Base-by-base conservation (phyloP, 2,113 vertebrate genomes). In the Tinamus guttatus region DNA sequence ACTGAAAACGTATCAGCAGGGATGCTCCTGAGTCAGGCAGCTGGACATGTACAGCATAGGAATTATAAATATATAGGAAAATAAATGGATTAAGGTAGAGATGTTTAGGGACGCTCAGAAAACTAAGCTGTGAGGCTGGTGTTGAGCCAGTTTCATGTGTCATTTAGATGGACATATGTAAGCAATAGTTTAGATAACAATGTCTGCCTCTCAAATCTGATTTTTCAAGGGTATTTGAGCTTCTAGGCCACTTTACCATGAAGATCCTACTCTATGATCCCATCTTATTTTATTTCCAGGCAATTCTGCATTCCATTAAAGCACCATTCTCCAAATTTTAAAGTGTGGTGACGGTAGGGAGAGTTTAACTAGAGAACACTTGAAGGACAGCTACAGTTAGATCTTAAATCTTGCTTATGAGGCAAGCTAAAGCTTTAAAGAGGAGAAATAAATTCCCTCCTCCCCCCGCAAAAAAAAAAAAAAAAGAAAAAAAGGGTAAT, bases 371-470 rank as follows among this genome's bases (percentile, higher is more conserved):
- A 60, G 52, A 92, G 92, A 94, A 25, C 83, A 96, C 58, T 16
- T 91, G 95, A 97, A 95, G 88, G 92, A 93, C 87, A 92, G 62
- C 45, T 81, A 84, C 28, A 27, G 75, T 93, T 93, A 90, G 49
- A 32, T 62, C 74, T 93, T 96, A 95, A 94, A 95, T 91, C 88
- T 89, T 89, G 62, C 62, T 73, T 96, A 95, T 86, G 82, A 89
- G 54, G 84, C 40, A 90, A 92, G 86, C 90, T 79, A 94, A 95
- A 91, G 75, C 74, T 82, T 90, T 92, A 94, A 93, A 95, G 68
- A 95, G 83, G 22, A 91, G 32, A 85, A 96, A 95, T 94, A 96
- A 96, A 95, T 92, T n/a, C n/a, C n/a, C n/a, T n/a, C n/a, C n/a
- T n/a, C 32, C 8, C 52, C 52, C 52, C 9, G 13, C 7, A 14